Base-by-base conservation (phyloP, 2,797 vertebrate genomes). In the Antrozous pallidus region DNA sequence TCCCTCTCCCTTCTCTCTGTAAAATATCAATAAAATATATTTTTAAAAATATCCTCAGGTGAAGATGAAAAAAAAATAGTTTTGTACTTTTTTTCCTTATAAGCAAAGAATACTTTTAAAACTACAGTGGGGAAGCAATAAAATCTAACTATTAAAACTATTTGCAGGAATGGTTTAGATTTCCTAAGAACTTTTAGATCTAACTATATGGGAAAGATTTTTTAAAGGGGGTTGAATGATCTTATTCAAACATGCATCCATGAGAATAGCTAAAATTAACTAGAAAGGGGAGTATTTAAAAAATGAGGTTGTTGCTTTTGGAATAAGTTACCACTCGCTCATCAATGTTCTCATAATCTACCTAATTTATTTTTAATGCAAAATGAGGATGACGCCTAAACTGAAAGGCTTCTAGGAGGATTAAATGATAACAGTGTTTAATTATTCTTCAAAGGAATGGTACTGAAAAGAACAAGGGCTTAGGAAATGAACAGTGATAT, bases 141-240 rank as follows among this genome's bases (percentile, higher is more conserved):
- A 85, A 81, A 88, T 89, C 36, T 70, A 85, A 36, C 7, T 24
- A 90, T n/a, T 20, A 61, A 79, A 91, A 88, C 67, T 71, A 84
- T 65, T 58, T 56, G 6, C 7, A 47, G 74, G 13, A 22, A 61
- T 90, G 28, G 24, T 87, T 95, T 80, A 69, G 51, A 78, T 18
- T 84, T 70, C 47, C 16, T 79, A 83, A 74, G 58, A 83, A 47
- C 9, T 81, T 80, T 91, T 40, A 80, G 31, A 45, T 42, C 22
- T 71, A 90, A 70, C 11, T 86, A 1, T 74, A 80, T 65, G 22
- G 63, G 22, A 14, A 89, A 71, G 31, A n/a, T 58, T 45, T 71
- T 86, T 74, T 82, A 24, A 86, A 94, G 67, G 31, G 14, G n/a
- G 24, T 6, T 45, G 38, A 85, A 10, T 47, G 40, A 63, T 83